A percentile compares a stretch with the other conserved stretches of the same genome.
Conservation (phyloP, 2,113 vertebrate genomes). For the rabbit (Oryctolagus cuniculus) region mOryCun1.1 NC_091442.1:82271001-82271500, state of each 20-base stretch:
- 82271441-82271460: background rate
- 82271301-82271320: background rate
- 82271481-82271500: constrained; percentile 27
- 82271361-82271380: background rate
- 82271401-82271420: background rate
- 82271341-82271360: background rate
- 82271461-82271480: background rate
- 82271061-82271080: constrained; percentile 68
- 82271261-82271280: background rate
- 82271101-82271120: constrained; percentile 24
- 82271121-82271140: constrained; percentile 3
- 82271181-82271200: background rate
- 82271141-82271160: constrained; percentile 29
- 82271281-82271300: background rate
- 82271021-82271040: constrained; percentile 73
- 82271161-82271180: background rate
- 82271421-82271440: background rate
- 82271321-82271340: background rate
- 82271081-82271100: constrained; percentile 54
- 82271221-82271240: background rate
- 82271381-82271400: background rate
- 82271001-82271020: constrained; percentile 60
- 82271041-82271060: constrained; percentile 54
- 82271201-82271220: background rate
- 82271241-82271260: background rate